phyloP scores from a whole-genome alignment of 2,113 vertebrate species.

The Cricetomys ansorgei region DNA sequence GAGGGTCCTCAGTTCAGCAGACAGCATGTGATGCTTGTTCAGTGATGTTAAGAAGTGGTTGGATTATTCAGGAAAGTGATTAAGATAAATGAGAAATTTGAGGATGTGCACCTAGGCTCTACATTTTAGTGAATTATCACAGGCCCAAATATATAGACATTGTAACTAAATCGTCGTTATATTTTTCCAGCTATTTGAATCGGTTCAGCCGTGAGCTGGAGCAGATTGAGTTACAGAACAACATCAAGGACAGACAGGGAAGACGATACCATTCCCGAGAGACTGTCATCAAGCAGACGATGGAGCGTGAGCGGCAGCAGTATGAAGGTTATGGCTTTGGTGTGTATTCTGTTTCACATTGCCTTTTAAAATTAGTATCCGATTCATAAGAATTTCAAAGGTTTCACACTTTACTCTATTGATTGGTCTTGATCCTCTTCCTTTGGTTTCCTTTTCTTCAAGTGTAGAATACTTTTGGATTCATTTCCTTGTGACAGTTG shows the following conservation, averaged over 20 bases:
- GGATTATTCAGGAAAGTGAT: not conserved
- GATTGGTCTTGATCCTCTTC: not conserved
- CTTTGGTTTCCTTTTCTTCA: constrained; percentile 8
- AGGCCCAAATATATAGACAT: not conserved
- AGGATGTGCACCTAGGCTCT: not conserved
- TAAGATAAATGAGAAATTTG: not conserved
- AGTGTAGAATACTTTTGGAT: not conserved
- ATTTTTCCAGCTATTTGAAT: constrained; percentile 91
- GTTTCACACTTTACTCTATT: not conserved
- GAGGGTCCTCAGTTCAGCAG: not conserved
- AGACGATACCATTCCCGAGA: constrained; percentile 93
- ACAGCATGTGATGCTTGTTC: not conserved
- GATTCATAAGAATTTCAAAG: not conserved
- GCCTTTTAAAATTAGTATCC: not conserved
- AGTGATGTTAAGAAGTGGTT: not conserved
- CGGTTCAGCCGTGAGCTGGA: constrained; percentile 94
- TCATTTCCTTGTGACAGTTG: not conserved
- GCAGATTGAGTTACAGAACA: constrained; percentile 95
- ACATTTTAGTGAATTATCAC: not conserved
- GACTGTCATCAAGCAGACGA: constrained; percentile 92
- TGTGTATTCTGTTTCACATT: constrained; percentile 72
- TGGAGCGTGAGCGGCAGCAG: constrained; percentile 91
- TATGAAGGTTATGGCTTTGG: constrained; percentile 93
- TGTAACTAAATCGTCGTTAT: constrained; percentile 14
- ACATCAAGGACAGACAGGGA: constrained; percentile 95